Conservation (phyloP, 92 coral and sea anemone species). For the Parazoanthus swiftii region DNA sequence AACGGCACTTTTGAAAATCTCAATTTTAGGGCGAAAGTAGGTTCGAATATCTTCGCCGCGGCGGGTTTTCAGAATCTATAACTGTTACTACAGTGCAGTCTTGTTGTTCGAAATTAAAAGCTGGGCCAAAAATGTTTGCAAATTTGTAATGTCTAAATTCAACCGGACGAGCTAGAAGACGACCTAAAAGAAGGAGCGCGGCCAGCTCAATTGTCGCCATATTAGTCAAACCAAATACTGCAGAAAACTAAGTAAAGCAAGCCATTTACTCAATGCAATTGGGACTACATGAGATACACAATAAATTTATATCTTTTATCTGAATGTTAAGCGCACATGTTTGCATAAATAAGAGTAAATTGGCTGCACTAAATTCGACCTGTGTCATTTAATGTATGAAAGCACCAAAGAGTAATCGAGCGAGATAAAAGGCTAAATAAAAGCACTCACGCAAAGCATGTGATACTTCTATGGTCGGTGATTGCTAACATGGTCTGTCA, state of each 20-base stretch:
- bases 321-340: not conserved
- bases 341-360: constrained; percentile 18
- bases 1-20: constrained; percentile 8
- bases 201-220: too few species aligned
- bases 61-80: constrained; percentile 15
- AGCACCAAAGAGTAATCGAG: constrained; percentile 4
- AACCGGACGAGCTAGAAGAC: too few species aligned
- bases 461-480: constrained; percentile 5
- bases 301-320: constrained; percentile 2
- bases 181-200: too few species aligned
- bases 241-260: too few species aligned
- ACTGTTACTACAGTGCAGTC: constrained; percentile 11
- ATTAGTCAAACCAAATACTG: too few species aligned
- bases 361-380: constrained; percentile 28
- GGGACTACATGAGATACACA: not conserved
- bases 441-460: constrained; percentile 19
- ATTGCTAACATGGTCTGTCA: not conserved
- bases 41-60: constrained; percentile 10
- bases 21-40: constrained; percentile 9
- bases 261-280: too few species aligned
- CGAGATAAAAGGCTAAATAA: constrained; percentile 22
- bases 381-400: not conserved
- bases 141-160: too few species aligned
- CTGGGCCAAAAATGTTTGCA: too few species aligned
- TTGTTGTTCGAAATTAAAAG: not conserved